Evolutionary conservation across 2,888 invertebrate genomes (phyloP), one percentile per base, ranked within the genome.

Genomic region (Hylaea fasciaria): DNA sequence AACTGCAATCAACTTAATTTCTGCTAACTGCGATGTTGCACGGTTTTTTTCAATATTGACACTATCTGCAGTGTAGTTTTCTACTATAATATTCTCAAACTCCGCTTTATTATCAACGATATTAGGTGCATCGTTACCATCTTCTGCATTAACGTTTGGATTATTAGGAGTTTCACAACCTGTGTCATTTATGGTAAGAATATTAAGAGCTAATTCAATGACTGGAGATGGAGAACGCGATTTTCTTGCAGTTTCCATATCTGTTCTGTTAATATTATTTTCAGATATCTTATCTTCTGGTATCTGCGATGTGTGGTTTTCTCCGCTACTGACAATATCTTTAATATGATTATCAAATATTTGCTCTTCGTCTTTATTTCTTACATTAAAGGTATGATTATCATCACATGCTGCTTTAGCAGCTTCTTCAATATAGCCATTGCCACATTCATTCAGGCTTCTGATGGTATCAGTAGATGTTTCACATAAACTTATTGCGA

Each of bases 391-490:
- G 35, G 35, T 22, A n/a, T 52, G 41, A 35, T 47, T 41, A 16
- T 47, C 51, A 46, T 51, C 16, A 51, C 46, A 57, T 32, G 14
- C n/a, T 13, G 37, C 5, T 22, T 12, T 48, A 10, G 11, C 22
- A 28, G 13, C 41, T 16, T 29, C 29, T 1, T 29, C 13, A 0
- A 43, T 16, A 41, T 16, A 10, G 13, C 14, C 16, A 16, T 28
- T 43, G 14, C 7, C 16, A 29, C 12, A 11, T 13, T 40, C 22
- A 3, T 49, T 28, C 2, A 22, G 13, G 2, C n/a, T 39, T 0
- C 8, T 13, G 4, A 9, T 28, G 13, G 39, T 29, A 11, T 50
- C 32, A 16, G 29, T n/a, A 29, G 50, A 50, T 13, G 40, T 29
- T 16, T 48, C 14, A 16, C n/a, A 1, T 10, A 5, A 37, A 12